phyloP scores from a whole-genome alignment of 2,113 vertebrate species.

The Sclerurus mexicanus region DNA sequence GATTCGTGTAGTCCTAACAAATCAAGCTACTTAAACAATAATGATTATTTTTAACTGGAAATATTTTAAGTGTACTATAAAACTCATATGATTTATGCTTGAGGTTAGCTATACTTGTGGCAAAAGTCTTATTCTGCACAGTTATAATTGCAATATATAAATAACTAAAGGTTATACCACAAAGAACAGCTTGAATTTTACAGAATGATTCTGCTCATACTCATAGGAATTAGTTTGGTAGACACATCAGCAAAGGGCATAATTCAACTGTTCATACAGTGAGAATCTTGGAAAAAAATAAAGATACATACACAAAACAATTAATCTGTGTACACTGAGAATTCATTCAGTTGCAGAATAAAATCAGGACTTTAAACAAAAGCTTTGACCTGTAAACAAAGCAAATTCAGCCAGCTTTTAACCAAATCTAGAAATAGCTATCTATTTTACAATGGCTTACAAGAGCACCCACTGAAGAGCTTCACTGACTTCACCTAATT shows the following conservation, averaged over 20 bases:
- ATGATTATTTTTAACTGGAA: conserved; percentile 61
- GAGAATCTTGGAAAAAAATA: conserved; percentile 74
- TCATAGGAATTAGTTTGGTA: conserved; percentile 73
- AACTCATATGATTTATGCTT: conserved; percentile 29
- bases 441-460: conserved; percentile 77
- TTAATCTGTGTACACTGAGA: conserved; percentile 77
- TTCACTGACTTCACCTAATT: conserved; percentile 67
- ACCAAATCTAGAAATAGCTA: conserved; percentile 75
- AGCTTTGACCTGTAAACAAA: conserved; percentile 81
- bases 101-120: conserved; percentile 73
- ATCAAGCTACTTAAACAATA: conserved; percentile 75
- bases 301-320: conserved; percentile 79
- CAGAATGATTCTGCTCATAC: conserved; percentile 76
- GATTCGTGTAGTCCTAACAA: conserved; percentile 68
- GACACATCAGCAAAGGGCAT: conserved; percentile 75
- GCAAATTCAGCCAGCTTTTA: conserved; percentile 75
- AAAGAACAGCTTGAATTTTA: conserved; percentile 77
- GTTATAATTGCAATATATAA: conserved; percentile 76
- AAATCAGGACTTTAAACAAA: conserved; percentile 78
- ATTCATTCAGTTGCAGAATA: conserved; percentile 80
- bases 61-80: conserved; percentile 33
- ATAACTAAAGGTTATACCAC: conserved; percentile 75
- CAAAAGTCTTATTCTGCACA: conserved; percentile 80
- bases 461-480: conserved; percentile 66
- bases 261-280: conserved; percentile 77